Evolutionary conservation across 1,140 invertebrate species (phyloP), one percentile per base, ranked within the genome.

Genomic region (Meteorus sp.): DNA sequence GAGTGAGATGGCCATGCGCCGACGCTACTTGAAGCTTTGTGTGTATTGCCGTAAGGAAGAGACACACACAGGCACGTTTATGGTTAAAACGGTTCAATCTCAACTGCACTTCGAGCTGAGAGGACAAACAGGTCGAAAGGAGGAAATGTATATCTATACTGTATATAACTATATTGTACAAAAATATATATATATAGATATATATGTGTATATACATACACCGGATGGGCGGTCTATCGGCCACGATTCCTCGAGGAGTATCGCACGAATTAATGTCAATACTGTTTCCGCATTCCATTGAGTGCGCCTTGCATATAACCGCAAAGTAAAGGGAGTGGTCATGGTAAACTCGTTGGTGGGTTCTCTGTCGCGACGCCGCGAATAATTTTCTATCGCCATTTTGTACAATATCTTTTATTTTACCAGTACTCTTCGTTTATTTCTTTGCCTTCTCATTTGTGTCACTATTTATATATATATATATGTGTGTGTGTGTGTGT

Each of bases 191-290:
- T n/a, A n/a, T n/a, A n/a, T n/a, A n/a, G n/a, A n/a, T n/a, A n/a
- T n/a, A n/a, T n/a, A n/a, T n/a, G n/a, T n/a, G n/a, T n/a, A n/a
- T n/a, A n/a, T n/a, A n/a, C n/a, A n/a, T 47, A n/a, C 9, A 45
- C 17, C 25, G 41, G 25, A 39, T 39, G 57, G 31, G 43, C 29
- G 39, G 13, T 53, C 50, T 43, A 59, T 62, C 56, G 56, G 56
- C 53, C 57, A 59, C 61, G 56, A 56, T 51, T 23, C 22, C 43
- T 53, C 25, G 19, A 53, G 23, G 44, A 57, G 57, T 57, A 61
- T 57, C 57, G 55, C 58, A 56, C 57, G 58, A 66, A 68, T 68
- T 68, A 66, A 63, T 66, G 62, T 68, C 66, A 64, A 61, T 62
- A 56, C 37, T 57, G 64, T n/a, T 66, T 68, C 66, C 66, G 66